Evolutionary conservation across 2,113 vertebrate species (phyloP).

Genomic region (Eidolon helvum): DNA sequence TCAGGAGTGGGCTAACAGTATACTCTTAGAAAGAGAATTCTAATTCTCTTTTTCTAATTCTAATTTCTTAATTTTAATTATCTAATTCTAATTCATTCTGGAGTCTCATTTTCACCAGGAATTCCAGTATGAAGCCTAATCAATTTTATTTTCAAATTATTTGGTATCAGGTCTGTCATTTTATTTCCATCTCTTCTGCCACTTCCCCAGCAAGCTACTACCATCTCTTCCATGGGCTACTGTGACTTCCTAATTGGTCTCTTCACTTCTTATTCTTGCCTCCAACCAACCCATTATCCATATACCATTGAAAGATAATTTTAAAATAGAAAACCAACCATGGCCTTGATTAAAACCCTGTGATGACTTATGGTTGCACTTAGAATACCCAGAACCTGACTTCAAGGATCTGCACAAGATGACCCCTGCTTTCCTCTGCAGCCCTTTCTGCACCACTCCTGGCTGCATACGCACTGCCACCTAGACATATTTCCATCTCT

Average conservation of each 20-base stretch:
- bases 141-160: not conserved
- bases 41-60: not conserved
- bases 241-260: not conserved
- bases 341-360: not conserved
- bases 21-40: not conserved
- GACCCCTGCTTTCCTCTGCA: not conserved
- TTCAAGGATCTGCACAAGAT: accelerated
- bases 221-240: not conserved
- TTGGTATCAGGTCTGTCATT: not conserved
- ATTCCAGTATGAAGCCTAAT: not conserved
- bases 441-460: no score
- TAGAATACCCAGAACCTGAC: not conserved
- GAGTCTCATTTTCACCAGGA: not conserved
- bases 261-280: accelerated
- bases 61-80: not conserved
- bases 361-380: not conserved
- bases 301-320: not conserved
- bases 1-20: not conserved
- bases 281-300: not conserved
- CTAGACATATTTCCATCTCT: not conserved
- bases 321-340: not conserved
- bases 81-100: not conserved
- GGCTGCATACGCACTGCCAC: accelerated
- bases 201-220: not conserved
- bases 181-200: not conserved